A percentile compares a stretch with the other conserved stretches of the same genome.
These are phyloP conservation scores for Theocolax elegans DNA, from an alignment of 1,140 invertebrate genomes.

Conservation along the genomic window DNA sequence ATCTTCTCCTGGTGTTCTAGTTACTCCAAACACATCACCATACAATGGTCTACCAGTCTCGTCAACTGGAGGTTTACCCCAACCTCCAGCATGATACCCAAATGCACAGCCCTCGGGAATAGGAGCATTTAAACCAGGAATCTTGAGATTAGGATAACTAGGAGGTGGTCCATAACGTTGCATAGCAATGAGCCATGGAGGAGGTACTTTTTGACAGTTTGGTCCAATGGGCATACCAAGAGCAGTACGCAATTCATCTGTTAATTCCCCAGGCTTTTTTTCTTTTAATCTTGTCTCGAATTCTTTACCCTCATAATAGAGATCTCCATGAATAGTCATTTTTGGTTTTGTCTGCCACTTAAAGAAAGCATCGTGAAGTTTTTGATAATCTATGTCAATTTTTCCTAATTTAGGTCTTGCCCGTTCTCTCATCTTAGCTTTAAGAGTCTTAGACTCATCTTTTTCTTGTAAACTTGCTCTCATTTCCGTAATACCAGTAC, in stretches of 20 bases:
- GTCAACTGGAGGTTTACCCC: constrained; percentile 99
- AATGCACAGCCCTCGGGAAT: constrained; percentile 97
- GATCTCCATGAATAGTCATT: constrained; percentile 98
- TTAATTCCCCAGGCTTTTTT: constrained; percentile 98
- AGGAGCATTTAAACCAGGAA: constrained; percentile 92
- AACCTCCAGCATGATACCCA: constrained; percentile 98
- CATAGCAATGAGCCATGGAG: constrained; percentile 99
- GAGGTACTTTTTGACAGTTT: constrained; percentile 88
- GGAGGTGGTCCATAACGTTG: constrained; percentile 99
- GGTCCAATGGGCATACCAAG: constrained; percentile 98
- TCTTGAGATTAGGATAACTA: constrained; percentile 98
- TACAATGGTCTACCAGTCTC: constrained; percentile 97
- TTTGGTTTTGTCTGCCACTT: constrained; percentile 98
- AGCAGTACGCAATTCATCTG: constrained; percentile 94
- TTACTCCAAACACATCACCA: constrained; percentile 95
- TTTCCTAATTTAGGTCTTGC: constrained; percentile 98
- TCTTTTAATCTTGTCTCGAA: constrained; percentile 98
- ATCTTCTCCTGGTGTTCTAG: constrained; percentile 70
- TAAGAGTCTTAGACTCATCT: constrained; percentile 96
- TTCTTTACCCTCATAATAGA: constrained; percentile 99
- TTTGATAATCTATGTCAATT: constrained; percentile 99
- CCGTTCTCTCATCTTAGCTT: constrained; percentile 98
- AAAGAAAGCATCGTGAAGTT: constrained; percentile 99
- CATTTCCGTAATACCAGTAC: constrained; percentile 99
- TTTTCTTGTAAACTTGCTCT: constrained; percentile 97